A percentile compares a stretch with the other conserved stretches of the same genome.
Conservation (phyloP, 1,140 invertebrate genomes). For the Agraylea sexmaculata region DNA sequence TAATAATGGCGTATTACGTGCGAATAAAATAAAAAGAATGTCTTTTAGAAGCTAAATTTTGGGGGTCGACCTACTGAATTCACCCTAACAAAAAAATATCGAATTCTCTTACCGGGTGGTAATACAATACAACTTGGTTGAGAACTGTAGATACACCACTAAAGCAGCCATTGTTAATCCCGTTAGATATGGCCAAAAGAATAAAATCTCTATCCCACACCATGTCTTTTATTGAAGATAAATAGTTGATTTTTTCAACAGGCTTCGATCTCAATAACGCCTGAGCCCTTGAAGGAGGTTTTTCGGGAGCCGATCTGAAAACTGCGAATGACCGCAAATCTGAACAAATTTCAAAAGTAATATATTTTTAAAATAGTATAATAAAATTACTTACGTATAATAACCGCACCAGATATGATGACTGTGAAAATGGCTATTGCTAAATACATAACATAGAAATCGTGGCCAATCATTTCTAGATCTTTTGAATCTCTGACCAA, state of each 20-base stretch:
- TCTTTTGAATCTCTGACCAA: slow-evolving; percentile 34
- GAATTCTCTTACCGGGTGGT: slow-evolving; percentile 18
- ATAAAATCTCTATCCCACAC: slow-evolving; percentile 10
- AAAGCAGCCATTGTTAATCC: slow-evolving; percentile 20
- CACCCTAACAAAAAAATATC: too few species aligned
- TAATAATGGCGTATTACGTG: too few species aligned
- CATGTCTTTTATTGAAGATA: slow-evolving; percentile 12
- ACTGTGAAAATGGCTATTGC: slow-evolving; percentile 44
- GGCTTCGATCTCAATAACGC: slow-evolving; percentile 8
- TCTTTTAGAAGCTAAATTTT: too few species aligned
- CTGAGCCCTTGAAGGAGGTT: slow-evolving; percentile 42
- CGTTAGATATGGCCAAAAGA: slow-evolving; percentile 12
- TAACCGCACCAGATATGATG: slow-evolving; percentile 42
- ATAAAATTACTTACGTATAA: slow-evolving; percentile 46
- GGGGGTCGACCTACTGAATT: too few species aligned
- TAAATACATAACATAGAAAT: slow-evolving; percentile 32
- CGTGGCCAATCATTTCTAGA: slow-evolving; percentile 26
- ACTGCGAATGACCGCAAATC: slow-evolving; percentile 33
- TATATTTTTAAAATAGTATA: slow-evolving; percentile 8
- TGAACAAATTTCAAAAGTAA: slow-evolving; percentile 6
- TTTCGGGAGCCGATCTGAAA: slow-evolving; percentile 43
- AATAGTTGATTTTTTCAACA: slow-evolving; percentile 3
- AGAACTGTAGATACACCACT: slow-evolving; percentile 17
- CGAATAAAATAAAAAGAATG: too few species aligned
- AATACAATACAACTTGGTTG: slow-evolving; percentile 17